Conservation (phyloP, 2,888 invertebrate species). For the Monochamus alternatus region DNA sequence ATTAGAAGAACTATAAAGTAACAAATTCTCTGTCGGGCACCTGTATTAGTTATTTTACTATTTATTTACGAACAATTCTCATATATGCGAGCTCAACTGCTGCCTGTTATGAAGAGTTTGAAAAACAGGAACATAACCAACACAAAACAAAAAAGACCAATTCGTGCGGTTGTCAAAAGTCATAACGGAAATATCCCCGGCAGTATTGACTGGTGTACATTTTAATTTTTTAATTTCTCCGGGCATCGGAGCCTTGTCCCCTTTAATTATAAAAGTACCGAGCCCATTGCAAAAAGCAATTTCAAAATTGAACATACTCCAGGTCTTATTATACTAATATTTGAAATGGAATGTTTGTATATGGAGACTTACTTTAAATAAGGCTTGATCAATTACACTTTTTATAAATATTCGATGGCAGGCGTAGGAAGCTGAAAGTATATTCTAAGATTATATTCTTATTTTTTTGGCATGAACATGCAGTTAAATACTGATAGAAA, state of each 20-base stretch:
- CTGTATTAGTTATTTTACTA: no score
- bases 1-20: no score
- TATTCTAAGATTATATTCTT: no score
- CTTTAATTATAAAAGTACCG: slow-evolving; percentile 17
- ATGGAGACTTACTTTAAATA: no score
- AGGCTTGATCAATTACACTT: no score
- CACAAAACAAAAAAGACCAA: slow-evolving; percentile 14
- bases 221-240: slow-evolving; percentile 24
- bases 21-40: no score
- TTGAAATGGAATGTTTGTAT: neutral
- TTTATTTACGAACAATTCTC: no score
- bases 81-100: no score
- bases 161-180: slow-evolving; percentile 4
- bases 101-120: neutral
- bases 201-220: slow-evolving; percentile 11
- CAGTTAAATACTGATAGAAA: no score
- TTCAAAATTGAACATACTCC: slow-evolving; percentile 3
- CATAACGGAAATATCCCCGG: slow-evolving; percentile 12
- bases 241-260: neutral
- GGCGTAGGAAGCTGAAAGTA: no score
- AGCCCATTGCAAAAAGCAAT: neutral
- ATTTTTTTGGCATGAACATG: no score
- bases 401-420: no score
- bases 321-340: neutral
- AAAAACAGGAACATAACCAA: slow-evolving; percentile 15